Base-by-base conservation (phyloP, 2,888 invertebrate genomes). In the Gibbula magus region DNA sequence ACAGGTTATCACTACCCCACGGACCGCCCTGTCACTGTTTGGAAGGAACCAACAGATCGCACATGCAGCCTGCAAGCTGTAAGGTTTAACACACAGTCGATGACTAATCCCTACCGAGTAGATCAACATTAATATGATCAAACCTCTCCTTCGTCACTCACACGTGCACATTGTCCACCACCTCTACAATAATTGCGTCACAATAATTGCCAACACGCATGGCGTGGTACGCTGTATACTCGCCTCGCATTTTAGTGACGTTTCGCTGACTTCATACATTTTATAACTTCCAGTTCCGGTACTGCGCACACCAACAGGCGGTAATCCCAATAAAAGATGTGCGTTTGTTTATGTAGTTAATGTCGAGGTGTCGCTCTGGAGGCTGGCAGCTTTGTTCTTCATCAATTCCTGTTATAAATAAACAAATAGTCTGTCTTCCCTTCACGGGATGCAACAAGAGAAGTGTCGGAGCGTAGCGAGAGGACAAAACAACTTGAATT, bases 261-360 rank as follows among this genome's bases (percentile, higher is more conserved):
- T 35, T 70, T 70, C 39, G 39, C 20, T 20, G 20, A 10, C 20
- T 70, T 70, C 70, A 35, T 10, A 32, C 35, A 70, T 0, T 16
- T 20, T 32, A 29, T n/a, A 8, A 32, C 35, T n/a, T 32, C 32
- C 13, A 70, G 16, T 70, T 70, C 70, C 70, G 70, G 70, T 70
- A 18, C 7, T 70, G 70, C 70, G 70, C 70, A 70, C 70, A 39
- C 32, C 39, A 35, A 20, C n/a, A 70, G 32, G 18, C n/a, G 32
- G 35, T 3, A 70, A 39, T 32, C 18, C 39, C 35, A 39, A 39
- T 20, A 70, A 25, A 39, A n/a, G n/a, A 70, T 70, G 70, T n/a
- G 32, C n/a, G 67, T 70, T 70, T 70, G 70, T 70, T 70, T 39
- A 70, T 35, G 70, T 39, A 32, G 70, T 39, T 70, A 39, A 70